Evolutionary conservation across 1,140 invertebrate genomes (phyloP), one percentile per base, ranked within the genome.

Genomic region (Dendrolimus punctatus): DNA sequence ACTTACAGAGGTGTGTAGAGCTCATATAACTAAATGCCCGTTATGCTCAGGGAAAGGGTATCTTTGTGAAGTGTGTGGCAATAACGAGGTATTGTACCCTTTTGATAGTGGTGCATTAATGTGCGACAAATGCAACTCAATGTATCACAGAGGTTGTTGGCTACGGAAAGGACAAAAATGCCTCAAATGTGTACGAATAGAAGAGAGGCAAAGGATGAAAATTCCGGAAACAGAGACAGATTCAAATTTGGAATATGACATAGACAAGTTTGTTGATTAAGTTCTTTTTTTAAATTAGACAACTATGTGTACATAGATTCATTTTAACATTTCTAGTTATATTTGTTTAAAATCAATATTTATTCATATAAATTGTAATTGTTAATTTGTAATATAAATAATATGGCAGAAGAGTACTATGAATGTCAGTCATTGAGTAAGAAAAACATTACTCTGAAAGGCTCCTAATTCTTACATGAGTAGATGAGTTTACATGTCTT

Each of bases 61-160:
- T 81, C 88, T 94, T 42, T 99, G 98, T 88, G 96, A 99, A 82
- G 87, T 98, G 5, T 99, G 98, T 86, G 89, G 91, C 10, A 94
- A 94, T 54, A 90, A 94, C 54, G 92, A 96, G 61, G 89, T 97
- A 1, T 90, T 98, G 49, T 98, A 94, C 87, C 96, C 96, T 5
- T 98, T 98, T 88, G 95, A 98, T 68, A 90, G 90, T 38, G 89
- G 88, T 23, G 91, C 91, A 40, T 86, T 92, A 58, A 90, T 89
- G 64, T 97, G 95, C 71, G 85, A 90, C 2, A 88, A 92, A 61
- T 98, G 96, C 73, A 91, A 91, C 53, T 91, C 92, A 6, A 93
- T 97, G 58, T 93, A 93, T 76, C 96, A 98, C 81, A 92, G 92
- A 53, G 88, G 88, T 39, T 96, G 94, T 66, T 92, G 92, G 88